Percentiles rank a stretch among this genome's conserved stretches.
Conservation (phyloP, 2,113 vertebrate species). For the Chlorodrepanis virens region DNA sequence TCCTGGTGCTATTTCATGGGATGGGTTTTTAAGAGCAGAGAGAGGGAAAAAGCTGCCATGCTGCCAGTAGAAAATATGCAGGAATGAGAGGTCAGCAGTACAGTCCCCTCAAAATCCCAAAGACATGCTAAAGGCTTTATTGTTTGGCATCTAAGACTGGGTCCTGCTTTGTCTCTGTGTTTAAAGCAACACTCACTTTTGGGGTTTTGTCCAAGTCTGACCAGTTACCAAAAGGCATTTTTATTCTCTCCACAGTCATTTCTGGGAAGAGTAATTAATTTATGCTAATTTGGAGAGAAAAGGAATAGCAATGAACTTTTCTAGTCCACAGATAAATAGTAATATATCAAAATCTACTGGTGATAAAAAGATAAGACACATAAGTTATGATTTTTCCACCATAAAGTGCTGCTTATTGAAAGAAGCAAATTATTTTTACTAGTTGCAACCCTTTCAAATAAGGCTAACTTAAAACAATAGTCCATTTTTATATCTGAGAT, state of each 20-base stretch:
- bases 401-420: background rate
- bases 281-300: conserved; percentile 37
- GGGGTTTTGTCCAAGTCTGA: background rate
- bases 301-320: conserved; percentile 5
- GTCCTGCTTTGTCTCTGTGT: conserved; percentile 15
- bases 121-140: conserved; percentile 47
- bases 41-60: background rate
- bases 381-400: background rate
- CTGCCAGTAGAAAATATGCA: conserved; percentile 32
- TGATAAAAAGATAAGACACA: conserved; percentile 14
- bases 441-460: background rate
- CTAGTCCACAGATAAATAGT: conserved; percentile 14
- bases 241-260: conserved; percentile 7
- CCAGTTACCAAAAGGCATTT: conserved; percentile 39
- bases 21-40: background rate
- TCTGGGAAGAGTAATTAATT: conserved; percentile 32
- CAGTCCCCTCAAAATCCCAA: conserved; percentile 12
- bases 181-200: conserved; percentile 25
- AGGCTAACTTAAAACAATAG: background rate
- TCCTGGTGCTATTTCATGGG: background rate
- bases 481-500: background rate
- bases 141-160: conserved; percentile 15
- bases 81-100: conserved; percentile 58
- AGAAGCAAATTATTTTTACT: background rate
- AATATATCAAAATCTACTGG: background rate